Evolutionary conservation across 1,140 invertebrate species (phyloP).

Genomic region (Harpegnathos saltator): DNA sequence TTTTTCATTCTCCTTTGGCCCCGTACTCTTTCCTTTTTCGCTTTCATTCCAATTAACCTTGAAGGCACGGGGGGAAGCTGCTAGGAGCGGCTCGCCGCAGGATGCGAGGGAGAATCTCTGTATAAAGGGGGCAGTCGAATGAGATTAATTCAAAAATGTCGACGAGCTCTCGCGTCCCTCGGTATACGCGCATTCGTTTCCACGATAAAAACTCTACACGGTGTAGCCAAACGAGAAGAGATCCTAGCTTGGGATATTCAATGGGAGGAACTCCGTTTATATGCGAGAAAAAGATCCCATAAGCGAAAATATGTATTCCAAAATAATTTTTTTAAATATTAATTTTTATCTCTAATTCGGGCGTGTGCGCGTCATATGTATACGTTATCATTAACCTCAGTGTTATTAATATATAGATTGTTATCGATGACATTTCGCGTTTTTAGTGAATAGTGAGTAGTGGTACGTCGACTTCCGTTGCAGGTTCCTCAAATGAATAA

Average conservation of each 20-base stretch:
- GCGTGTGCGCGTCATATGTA: too few relatives aligned
- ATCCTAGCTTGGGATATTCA: background rate
- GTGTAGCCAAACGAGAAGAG: constrained; percentile 36
- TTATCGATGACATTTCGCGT: too few relatives aligned
- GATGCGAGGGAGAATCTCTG: constrained; percentile 64
- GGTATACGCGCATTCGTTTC: constrained; percentile 57
- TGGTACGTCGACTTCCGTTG: too few relatives aligned
- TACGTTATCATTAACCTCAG: background rate
- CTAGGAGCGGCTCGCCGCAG: constrained; percentile 67
- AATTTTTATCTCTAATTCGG: too few relatives aligned
- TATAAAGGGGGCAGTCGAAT: constrained; percentile 81
- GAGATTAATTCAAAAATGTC: constrained; percentile 80
- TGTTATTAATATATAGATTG: too few relatives aligned
- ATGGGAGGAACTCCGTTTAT: constrained; percentile 35
- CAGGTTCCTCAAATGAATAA: too few relatives aligned
- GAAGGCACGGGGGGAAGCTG: constrained; percentile 67
- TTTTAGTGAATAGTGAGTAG: too few relatives aligned
- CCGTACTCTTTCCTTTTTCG: constrained; percentile 58
- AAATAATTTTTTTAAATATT: background rate
- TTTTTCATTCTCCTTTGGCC: constrained; percentile 9
- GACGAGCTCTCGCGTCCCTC: constrained; percentile 69
- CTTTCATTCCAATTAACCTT: constrained; percentile 81
- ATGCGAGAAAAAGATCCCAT: background rate
- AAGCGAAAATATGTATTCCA: background rate
- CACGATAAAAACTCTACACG: constrained; percentile 37